Evolutionary conservation across 2,888 invertebrate species (phyloP), one percentile per base, ranked within the genome.

Genomic region (Pachymerium ferrugineum): DNA sequence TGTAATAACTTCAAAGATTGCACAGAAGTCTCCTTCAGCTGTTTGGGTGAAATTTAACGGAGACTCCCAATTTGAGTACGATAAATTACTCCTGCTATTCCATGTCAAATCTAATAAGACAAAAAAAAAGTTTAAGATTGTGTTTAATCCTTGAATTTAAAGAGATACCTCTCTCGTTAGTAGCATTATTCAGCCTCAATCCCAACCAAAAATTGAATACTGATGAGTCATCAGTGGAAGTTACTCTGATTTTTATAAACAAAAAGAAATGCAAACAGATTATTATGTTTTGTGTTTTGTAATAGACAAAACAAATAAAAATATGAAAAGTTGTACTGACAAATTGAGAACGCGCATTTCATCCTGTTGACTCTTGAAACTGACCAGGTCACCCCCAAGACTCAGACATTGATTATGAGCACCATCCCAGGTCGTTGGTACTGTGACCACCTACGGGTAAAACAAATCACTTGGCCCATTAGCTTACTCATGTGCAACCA

Each of bases 321-420:
- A 10, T 14, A 68, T 31, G 25, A 28, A 6, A 16, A 29, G 12
- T 2, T 22, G 28, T 31, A 68, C 68, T 68, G 14, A 68, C 68
- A 29, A 14, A 16, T 25, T 68, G 25, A 28, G 3, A 22, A 68
- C 29, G 14, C 31, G 29, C 68, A 14, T 14, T 12, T 68, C 68
- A 16, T 68, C 68, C 16, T 68, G n/a, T 30, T 16, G 29, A 68
- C 30, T 68, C 16, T 68, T 31, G n/a, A 68, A 68, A 31, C 22
- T 68, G 68, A 31, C 68, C 68, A 68, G 16, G 68, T 68, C 31
- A n/a, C 28, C 68, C 4, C 68, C 68, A n/a, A 68, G 29, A 31
- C 29, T 30, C 29, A 25, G 28, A 16, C 68, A 68, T 30, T 30
- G 31, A 68, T 68, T 68, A 16, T 16, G 31, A 25, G 68, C 68